phyloP scores from a whole-genome alignment of 1,140 invertebrate genomes.

The Bombus superbus region DNA sequence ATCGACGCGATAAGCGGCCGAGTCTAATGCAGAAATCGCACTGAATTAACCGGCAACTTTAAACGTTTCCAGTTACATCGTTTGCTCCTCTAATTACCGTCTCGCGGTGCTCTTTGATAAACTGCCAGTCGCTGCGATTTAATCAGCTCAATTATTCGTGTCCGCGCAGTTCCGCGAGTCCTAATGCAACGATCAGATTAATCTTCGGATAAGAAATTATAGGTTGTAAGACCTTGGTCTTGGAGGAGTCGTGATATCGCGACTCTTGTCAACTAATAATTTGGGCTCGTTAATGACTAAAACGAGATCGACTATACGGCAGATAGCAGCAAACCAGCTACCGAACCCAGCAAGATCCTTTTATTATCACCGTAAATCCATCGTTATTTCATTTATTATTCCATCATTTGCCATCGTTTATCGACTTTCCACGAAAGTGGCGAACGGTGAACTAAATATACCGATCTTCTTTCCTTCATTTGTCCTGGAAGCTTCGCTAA shows the following conservation, averaged over 20 bases:
- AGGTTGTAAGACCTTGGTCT: background rate
- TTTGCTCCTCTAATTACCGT: constrained; percentile 18
- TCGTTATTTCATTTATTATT: background rate
- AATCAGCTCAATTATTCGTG: background rate
- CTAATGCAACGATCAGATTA: background rate
- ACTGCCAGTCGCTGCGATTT: background rate
- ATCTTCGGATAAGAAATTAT: background rate
- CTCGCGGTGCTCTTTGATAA: background rate
- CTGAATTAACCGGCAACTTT: constrained; percentile 6
- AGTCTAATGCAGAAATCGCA: background rate
- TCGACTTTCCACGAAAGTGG: background rate
- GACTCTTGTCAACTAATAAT: background rate
- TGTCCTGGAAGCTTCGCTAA: background rate
- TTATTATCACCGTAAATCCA: background rate
- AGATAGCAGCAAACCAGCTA: too few relatives aligned
- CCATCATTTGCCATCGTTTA: background rate
- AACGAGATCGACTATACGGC: background rate
- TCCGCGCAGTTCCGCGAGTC: background rate
- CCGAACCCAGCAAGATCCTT: background rate
- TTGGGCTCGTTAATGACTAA: background rate
- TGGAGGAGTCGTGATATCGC: background rate
- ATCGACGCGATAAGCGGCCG: constrained; percentile 24
- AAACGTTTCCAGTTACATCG: constrained; percentile 30
- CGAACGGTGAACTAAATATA: background rate
- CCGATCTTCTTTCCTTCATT: background rate